Evolutionary conservation across 2,888 invertebrate species (phyloP), one percentile per base, ranked within the genome.

Genomic region (Trichopoda pennipes): DNA sequence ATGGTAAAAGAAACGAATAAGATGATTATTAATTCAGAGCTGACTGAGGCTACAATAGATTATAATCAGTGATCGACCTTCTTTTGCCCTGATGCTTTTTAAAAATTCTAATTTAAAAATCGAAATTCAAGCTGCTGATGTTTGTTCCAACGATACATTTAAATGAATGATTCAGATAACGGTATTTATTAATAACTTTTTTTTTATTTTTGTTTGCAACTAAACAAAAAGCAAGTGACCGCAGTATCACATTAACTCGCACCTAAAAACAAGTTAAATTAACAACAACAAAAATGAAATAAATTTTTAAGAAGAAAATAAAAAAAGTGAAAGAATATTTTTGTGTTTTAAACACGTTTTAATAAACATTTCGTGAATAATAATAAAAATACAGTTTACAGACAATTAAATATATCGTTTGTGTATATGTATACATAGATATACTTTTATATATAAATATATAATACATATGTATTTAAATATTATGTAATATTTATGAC

Each of bases 401-500:
- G 10, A 38, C 21, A 55, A 74, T 6, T 63, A 61, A n/a, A 23
- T 63, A 51, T 28, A 28, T 28, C 8, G 2, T 28, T n/a, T n/a
- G n/a, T n/a, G n/a, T n/a, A n/a, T n/a, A n/a, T 28, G 23, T 28
- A 28, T 28, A 28, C 4, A 28, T 28, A 28, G 4, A 28, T 28
- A 28, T 28, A 28, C 23, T 28, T 4, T 28, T 28, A 6, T 28
- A 28, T 28, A 28, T 28, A 7, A 7, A 6, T 28, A 28, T 6
- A 28, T 7, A n/a, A n/a, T n/a, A n/a, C n/a, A n/a, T n/a, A n/a
- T n/a, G n/a, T n/a, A n/a, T n/a, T n/a, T 28, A 28, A 28, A 4
- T 38, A 56, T 38, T 49, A 58, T 7, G 28, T 28, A 28, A 68
- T 49, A 21, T 70, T 55, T 79, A 70, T 82, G 51, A 82, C 82